Conservation (phyloP, 2,113 vertebrate species). For the Chaetodon trifascialis region DNA sequence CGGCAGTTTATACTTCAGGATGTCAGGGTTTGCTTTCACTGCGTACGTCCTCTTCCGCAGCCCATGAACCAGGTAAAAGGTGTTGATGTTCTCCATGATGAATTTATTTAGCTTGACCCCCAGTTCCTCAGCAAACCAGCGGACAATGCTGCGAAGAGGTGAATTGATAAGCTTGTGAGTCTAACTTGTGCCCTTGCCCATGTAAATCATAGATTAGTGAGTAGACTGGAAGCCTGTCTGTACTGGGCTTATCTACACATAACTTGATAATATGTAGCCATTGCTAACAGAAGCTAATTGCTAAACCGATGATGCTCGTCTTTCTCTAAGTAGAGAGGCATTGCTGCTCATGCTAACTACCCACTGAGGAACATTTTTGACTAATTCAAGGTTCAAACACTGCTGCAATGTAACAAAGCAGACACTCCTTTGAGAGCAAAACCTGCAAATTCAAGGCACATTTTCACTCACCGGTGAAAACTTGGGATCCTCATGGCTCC, state of each 20-base stretch:
- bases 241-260: no score
- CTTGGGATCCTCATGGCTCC: slow-evolving; percentile 70
- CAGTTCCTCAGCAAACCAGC: not conserved
- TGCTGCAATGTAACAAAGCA: not conserved
- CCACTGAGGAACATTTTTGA: no score
- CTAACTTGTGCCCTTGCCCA: not conserved
- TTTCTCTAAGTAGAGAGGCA: no score
- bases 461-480: slow-evolving; percentile 33
- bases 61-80: slow-evolving; percentile 51
- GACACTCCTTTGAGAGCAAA: not conserved
- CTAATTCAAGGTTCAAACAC: not conserved
- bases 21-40: slow-evolving; percentile 12
- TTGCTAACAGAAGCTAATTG: not conserved
- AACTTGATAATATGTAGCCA: not conserved
- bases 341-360: not conserved
- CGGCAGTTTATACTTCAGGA: slow-evolving; percentile 21
- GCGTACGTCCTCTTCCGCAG: not conserved
- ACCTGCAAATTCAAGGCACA: not conserved
- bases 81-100: slow-evolving; percentile 44
- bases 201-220: not conserved
- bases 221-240: no score
- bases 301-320: not conserved
- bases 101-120: slow-evolving; percentile 37
- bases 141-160: slow-evolving; percentile 42
- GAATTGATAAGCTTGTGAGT: not conserved